phyloP scores from a whole-genome alignment of 2,888 invertebrate genomes.

The Peribatodes rhomboidaria region DNA sequence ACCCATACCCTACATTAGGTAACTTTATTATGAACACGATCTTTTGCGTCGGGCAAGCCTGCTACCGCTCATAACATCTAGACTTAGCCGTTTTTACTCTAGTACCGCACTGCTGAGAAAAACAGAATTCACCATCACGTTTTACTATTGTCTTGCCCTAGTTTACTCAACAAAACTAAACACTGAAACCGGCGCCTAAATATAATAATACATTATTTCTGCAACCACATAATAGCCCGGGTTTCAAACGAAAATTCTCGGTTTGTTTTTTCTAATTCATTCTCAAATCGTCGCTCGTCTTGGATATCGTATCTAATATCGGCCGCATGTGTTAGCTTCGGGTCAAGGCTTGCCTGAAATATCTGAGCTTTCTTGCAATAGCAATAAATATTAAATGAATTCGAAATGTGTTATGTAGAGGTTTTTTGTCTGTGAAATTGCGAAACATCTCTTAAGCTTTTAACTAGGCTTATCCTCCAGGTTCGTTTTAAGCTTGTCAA shows the following conservation, averaged over 20 bases:
- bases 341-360: conserved; percentile 48
- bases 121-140: conserved; percentile 15
- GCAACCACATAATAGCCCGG: conserved; percentile 27
- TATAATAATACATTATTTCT: conserved; percentile 30
- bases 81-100: not conserved
- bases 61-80: not conserved
- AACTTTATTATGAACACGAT: conserved; percentile 6
- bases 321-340: conserved; percentile 35
- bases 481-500: not conserved
- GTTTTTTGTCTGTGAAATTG: conserved; percentile 27
- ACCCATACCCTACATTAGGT: not conserved
- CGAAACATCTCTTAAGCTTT: conserved; percentile 20
- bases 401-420: conserved; percentile 12
- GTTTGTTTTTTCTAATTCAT: conserved; percentile 37
- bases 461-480: not conserved
- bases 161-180: conserved; percentile 26
- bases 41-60: conserved; percentile 3
- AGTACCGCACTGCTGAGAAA: not conserved
- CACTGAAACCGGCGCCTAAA: conserved; percentile 33
- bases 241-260: conserved; percentile 34
- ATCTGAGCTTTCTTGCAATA: conserved; percentile 37
- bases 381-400: conserved; percentile 28
- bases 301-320: conserved; percentile 41
- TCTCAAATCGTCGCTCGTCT: conserved; percentile 36
- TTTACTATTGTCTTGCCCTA: conserved; percentile 34